Base-by-base conservation (phyloP, 2,113 vertebrate genomes). In the Aepyceros melampus region DNA sequence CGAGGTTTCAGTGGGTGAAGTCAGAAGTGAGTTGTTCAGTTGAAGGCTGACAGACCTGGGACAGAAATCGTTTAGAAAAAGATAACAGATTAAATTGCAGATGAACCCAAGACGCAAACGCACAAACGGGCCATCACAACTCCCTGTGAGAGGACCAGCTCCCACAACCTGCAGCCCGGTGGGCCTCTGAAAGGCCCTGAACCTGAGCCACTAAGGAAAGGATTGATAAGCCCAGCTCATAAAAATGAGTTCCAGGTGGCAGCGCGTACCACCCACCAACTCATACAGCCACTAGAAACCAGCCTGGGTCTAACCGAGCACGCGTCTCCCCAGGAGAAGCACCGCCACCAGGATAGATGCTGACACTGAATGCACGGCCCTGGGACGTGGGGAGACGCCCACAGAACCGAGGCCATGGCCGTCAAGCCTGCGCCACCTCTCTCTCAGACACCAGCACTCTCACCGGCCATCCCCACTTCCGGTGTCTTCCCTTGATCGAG, bases 361-460 rank as follows among this genome's bases (percentile, higher is more conserved):
- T 31, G 16, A 51, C 47, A 19, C 10, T 47, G 12, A 47, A 9
- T 19, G 29, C 78, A 7, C 1, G 5, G 79, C 79, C 79, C 79
- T 1, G 10, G 79, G 19, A 33, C 0, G 6, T 0, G 9, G 31
- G 1, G 45, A 51, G 9, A 13, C 1, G 21, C 51, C 5, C 19
- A 33, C 16, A 19, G 19, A 1, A 11, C 53, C 3, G 0, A 27
- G 90, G 58, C n/a, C 14, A 3, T 5, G 2, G 33, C 25, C 40
- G 2, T n/a, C n/a, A 27, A 11, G 17, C 85, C 11, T 7, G 3
- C 29, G 55, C 4, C 1, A 17, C 33, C 7, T 3, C n/a, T 4
- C 31, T 29, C 23, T 23, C 31, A 7, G 55, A 13, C 6, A 6
- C 12, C 58, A 33, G 14, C 0, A 4, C 60, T 29, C 9, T 0